Conservation (phyloP, 2,888 invertebrate species). For the Acrobasis suavella region DNA sequence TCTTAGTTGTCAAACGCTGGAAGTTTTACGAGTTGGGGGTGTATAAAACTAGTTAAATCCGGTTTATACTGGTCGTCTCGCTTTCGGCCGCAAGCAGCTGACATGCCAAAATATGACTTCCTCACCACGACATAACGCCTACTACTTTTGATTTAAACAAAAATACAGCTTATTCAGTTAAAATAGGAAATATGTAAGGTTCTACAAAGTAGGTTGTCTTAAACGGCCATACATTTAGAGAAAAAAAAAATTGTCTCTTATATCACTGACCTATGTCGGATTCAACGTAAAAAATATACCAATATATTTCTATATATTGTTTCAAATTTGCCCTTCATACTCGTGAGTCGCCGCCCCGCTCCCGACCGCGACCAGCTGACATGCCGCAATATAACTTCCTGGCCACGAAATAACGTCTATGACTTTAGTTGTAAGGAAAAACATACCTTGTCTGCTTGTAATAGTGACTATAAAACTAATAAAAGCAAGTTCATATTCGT, state of each 20-base stretch:
- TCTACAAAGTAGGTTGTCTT: background rate
- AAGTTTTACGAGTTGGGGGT: slow-evolving; percentile 10
- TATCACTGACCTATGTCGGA: too few species aligned
- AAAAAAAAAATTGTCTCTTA: too few species aligned
- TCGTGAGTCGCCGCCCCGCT: background rate
- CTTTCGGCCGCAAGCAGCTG: background rate
- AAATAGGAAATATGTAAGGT: background rate
- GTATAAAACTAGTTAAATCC: slow-evolving; percentile 1
- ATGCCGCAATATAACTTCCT: background rate
- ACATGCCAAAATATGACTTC: slow-evolving; percentile 1
- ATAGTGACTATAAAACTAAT: too few species aligned
- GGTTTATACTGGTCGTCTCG: background rate
- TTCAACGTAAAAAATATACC: too few species aligned
- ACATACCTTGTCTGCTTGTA: too few species aligned
- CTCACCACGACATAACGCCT: background rate
- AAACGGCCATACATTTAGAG: too few species aligned
- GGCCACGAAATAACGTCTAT: background rate
- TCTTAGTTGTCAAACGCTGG: slow-evolving; percentile 1
- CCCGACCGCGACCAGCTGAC: background rate
- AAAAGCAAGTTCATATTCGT: too few species aligned
- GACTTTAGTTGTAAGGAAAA: too few species aligned
- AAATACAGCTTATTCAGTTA: background rate
- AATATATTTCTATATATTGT: too few species aligned
- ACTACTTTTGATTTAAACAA: background rate
- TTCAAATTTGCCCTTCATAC: background rate